A percentile compares a stretch with the other conserved stretches of the same genome.
These are phyloP conservation scores for Leptinotarsa peninsularis DNA, from an alignment of 2,888 invertebrate genomes.

Conservation along the genomic window DNA sequence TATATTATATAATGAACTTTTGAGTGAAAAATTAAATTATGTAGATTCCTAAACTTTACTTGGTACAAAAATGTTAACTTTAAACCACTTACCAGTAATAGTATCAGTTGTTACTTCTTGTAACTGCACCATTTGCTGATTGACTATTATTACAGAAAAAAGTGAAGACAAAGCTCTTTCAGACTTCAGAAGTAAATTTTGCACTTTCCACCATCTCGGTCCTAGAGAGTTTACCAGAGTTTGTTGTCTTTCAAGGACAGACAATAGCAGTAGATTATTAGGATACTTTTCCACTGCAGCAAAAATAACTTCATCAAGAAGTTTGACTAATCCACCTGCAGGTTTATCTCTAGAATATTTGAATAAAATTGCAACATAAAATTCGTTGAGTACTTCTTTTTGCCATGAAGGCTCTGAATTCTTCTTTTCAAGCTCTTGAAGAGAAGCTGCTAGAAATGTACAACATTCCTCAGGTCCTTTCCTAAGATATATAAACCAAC, in stretches of 20 bases:
- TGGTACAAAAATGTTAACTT: neutral
- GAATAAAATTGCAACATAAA: constrained; percentile 63
- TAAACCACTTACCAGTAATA: constrained; percentile 57
- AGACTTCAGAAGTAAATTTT: constrained; percentile 64
- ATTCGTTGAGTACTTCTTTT: constrained; percentile 66
- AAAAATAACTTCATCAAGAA: constrained; percentile 64
- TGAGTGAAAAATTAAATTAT: too few species aligned
- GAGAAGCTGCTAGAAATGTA: constrained; percentile 59
- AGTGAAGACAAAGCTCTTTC: constrained; percentile 67
- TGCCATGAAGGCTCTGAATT: constrained; percentile 53
- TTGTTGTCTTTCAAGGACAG: constrained; percentile 67
- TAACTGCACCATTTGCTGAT: constrained; percentile 57
- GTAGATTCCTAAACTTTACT: neutral
- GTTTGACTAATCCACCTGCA: constrained; percentile 62
- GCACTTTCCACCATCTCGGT: constrained; percentile 70
- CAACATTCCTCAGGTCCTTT: constrained; percentile 60
- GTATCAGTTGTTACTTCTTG: constrained; percentile 60
- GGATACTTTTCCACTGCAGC: constrained; percentile 68
- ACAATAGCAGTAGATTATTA: constrained; percentile 71
- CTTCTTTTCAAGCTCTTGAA: constrained; percentile 54
- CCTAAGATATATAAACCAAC: constrained; percentile 68
- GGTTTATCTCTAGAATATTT: constrained; percentile 58
- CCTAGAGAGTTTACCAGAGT: constrained; percentile 60
- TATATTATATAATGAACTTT: too few species aligned
- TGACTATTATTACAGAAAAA: constrained; percentile 66